Evolutionary conservation across 2,888 invertebrate genomes (phyloP).

Genomic region (Xestoiulus laeticollis): DNA sequence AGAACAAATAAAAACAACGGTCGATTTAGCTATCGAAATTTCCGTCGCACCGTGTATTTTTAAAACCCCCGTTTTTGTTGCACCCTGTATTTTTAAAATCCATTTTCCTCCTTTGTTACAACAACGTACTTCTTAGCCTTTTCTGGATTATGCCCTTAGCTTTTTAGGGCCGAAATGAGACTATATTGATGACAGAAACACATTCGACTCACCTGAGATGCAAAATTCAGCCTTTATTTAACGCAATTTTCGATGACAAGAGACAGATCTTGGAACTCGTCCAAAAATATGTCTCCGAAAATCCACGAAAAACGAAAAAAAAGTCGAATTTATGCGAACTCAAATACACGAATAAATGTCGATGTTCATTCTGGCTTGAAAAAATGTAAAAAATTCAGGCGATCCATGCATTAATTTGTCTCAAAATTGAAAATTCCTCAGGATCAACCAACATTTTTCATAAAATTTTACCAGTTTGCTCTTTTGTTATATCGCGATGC

Average conservation of each 20-base stretch:
- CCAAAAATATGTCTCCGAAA: not conserved
- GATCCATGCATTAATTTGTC: not conserved
- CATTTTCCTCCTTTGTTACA: not conserved
- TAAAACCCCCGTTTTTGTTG: not conserved
- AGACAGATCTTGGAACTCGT: not conserved
- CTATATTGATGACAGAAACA: not conserved
- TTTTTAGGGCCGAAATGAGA: not conserved
- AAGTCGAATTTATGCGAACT: not conserved
- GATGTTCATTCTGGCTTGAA: not conserved
- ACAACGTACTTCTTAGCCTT: not conserved
- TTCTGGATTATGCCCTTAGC: not conserved
- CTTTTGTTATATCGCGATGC: not conserved
- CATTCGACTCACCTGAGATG: conserved; percentile 2
- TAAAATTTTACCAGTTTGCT: too few relatives aligned
- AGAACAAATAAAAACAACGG: not conserved
- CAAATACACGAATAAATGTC: not conserved
- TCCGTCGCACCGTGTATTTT: not conserved
- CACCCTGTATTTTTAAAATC: not conserved
- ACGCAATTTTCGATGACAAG: not conserved
- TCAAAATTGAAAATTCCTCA: too few relatives aligned
- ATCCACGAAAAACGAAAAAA: not conserved
- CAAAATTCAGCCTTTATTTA: not conserved
- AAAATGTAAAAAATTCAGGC: not conserved
- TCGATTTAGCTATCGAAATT: not conserved
- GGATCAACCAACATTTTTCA: too few relatives aligned